Evolutionary conservation across 2,113 vertebrate genomes (phyloP).

Genomic region (Picathartes gymnocephalus): DNA sequence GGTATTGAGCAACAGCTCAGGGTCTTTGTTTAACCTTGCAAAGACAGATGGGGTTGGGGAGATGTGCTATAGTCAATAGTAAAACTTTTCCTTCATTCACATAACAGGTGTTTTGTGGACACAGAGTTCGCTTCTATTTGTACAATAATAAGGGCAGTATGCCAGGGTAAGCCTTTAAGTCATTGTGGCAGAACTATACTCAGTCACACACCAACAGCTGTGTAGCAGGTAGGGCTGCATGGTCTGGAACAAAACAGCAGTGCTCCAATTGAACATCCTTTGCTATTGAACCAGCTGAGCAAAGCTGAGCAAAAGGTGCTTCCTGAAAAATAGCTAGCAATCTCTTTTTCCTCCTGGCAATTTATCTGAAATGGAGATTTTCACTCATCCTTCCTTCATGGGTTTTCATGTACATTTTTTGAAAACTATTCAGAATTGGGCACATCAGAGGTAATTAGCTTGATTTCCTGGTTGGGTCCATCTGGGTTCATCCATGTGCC

Average conservation of each 20-base stretch:
- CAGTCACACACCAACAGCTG: background rate
- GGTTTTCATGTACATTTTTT: background rate
- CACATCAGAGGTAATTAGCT: background rate
- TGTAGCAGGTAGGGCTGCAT: background rate
- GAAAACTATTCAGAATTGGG: background rate
- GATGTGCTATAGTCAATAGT: background rate
- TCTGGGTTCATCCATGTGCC: background rate
- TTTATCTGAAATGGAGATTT: background rate
- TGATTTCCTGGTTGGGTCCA: background rate
- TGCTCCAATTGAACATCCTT: background rate
- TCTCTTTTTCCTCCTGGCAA: background rate
- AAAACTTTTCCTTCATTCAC: background rate
- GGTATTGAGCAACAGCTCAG: background rate
- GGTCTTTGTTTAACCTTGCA: background rate
- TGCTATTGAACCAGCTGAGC: background rate
- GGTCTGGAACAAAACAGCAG: background rate
- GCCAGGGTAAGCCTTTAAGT: background rate
- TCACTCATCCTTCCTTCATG: background rate
- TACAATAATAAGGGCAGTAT: background rate
- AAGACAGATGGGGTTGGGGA: background rate
- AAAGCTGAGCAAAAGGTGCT: background rate
- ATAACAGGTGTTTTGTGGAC: background rate
- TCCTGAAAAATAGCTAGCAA: background rate
- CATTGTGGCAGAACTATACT: background rate
- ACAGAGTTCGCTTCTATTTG: background rate